A percentile compares a stretch with the other conserved stretches of the same genome.
Conservation (phyloP, 2,797 vertebrate species). For the Pangasius djambal region DNA sequence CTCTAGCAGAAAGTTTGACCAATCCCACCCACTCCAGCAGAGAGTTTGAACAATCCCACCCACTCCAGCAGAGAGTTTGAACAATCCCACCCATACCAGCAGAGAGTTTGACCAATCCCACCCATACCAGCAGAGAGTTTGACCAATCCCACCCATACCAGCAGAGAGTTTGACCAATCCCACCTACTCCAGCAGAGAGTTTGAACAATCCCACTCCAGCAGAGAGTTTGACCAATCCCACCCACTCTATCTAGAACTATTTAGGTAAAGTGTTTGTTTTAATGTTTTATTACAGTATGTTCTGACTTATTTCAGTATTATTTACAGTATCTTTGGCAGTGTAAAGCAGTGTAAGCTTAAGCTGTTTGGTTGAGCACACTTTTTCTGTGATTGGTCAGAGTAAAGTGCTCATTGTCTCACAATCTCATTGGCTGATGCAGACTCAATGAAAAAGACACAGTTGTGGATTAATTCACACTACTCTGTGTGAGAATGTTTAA, state of each 20-base stretch:
- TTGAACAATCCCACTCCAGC: no score
- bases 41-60: no score
- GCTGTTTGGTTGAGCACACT: background rate
- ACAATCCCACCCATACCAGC: background rate
- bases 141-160: no score
- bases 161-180: background rate
- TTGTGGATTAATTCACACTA: background rate
- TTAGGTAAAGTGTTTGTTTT: background rate
- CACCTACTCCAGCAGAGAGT: background rate
- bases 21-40: no score
- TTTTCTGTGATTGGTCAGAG: background rate
- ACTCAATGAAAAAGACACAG: background rate
- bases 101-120: background rate
- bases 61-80: no score
- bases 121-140: background rate
- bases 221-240: background rate
- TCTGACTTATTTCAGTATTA: no score
- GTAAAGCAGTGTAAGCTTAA: background rate
- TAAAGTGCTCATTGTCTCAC: background rate
- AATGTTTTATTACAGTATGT: background rate
- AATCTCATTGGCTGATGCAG: background rate
- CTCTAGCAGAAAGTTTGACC: no score
- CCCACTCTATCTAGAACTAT: background rate
- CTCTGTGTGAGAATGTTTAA: background rate
- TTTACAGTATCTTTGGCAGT: background rate